These are phyloP conservation scores for Cephus pygmeus DNA, from an alignment of 2,888 invertebrate species.

Conservation along the genomic window DNA sequence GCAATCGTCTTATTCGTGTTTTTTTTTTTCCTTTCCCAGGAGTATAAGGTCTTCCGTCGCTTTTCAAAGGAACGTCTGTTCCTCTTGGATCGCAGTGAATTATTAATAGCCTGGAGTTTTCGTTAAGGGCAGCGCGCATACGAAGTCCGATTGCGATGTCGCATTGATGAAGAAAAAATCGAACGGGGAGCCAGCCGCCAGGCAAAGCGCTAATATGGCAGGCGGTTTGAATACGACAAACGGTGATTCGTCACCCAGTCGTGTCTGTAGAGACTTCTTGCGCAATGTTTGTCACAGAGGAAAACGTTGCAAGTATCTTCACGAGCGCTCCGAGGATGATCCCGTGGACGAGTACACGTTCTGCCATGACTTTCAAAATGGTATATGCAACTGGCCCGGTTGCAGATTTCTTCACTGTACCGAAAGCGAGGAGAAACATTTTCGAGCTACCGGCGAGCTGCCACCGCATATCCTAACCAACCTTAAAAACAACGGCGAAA, in stretches of 20 bases:
- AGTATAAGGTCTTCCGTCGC: background rate
- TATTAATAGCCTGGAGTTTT: background rate
- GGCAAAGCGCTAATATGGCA: conserved; percentile 33
- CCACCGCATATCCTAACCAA: conserved; percentile 69
- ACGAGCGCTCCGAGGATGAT: conserved; percentile 64
- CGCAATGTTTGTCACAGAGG: conserved; percentile 71
- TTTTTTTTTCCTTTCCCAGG: background rate
- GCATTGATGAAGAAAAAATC: conserved; percentile 48
- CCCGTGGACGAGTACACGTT: conserved; percentile 67
- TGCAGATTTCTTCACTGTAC: conserved; percentile 84
- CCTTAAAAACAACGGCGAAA: conserved; percentile 52
- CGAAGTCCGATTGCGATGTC: conserved; percentile 21
- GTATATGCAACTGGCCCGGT: conserved; percentile 77
- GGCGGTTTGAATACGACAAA: conserved; percentile 33
- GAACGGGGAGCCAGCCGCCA: conserved; percentile 5
- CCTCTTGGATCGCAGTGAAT: background rate
- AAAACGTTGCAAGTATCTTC: conserved; percentile 68
- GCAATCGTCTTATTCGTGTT: background rate
- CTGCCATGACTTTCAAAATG: conserved; percentile 80
- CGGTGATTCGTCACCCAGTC: conserved; percentile 46
- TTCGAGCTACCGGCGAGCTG: conserved; percentile 78
- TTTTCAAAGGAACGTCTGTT: background rate
- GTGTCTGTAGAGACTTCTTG: conserved; percentile 71
- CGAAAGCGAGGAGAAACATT: conserved; percentile 81
- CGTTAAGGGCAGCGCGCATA: background rate